phyloP scores from a whole-genome alignment of 2,113 vertebrate genomes.

The Pelmatolapia mariae region DNA sequence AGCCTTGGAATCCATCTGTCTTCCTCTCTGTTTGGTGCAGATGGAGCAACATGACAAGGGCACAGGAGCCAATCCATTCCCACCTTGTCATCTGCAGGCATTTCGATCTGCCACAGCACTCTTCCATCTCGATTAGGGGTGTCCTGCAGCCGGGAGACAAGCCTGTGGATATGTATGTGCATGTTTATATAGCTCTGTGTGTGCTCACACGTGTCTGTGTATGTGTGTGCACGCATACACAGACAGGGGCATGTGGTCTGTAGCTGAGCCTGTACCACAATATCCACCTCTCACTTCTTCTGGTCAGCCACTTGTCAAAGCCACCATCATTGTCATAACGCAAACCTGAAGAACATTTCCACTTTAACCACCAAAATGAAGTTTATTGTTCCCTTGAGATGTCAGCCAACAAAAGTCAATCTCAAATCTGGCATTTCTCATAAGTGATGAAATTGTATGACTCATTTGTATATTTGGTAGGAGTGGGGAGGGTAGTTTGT shows the following conservation, averaged over 20 bases:
- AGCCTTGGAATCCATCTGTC: constrained; percentile 47
- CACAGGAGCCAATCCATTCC: constrained; percentile 62
- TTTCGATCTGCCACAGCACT: constrained; percentile 62
- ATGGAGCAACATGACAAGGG: constrained; percentile 65
- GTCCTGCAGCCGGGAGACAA: constrained; percentile 57
- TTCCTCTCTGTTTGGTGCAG: constrained; percentile 50
- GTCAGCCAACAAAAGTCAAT: constrained; percentile 1
- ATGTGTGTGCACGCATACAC: constrained; percentile 4
- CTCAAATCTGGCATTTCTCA: constrained; percentile 14
- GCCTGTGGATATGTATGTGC: constrained; percentile 20
- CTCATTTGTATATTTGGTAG: neutral
- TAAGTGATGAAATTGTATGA: constrained; percentile 25
- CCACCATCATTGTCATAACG: constrained; percentile 75
- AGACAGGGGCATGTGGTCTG: constrained; percentile 40
- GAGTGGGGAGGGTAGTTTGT: neutral
- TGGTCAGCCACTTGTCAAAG: constrained; percentile 49
- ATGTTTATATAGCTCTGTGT: neutral
- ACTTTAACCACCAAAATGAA: constrained; percentile 30
- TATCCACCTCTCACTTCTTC: neutral
- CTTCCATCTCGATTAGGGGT: constrained; percentile 79
- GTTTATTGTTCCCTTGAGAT: constrained; percentile 30
- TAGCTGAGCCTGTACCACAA: constrained; percentile 69
- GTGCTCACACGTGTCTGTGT: neutral
- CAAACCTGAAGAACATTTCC: constrained; percentile 56
- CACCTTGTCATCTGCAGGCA: constrained; percentile 66